phyloP scores from a whole-genome alignment of 2,113 vertebrate genomes.

The Bubo scandiacus region DNA sequence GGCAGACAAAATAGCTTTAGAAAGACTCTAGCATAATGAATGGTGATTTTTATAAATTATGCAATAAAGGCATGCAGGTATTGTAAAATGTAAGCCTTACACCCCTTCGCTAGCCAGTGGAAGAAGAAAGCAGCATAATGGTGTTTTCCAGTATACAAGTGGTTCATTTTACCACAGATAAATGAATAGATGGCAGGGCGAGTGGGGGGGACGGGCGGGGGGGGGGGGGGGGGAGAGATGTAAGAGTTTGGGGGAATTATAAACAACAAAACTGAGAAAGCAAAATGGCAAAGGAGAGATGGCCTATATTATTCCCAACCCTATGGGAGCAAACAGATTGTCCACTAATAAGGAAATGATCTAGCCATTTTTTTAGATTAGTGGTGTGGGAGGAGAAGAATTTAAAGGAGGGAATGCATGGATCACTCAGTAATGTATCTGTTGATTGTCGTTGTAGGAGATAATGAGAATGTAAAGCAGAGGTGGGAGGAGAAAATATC shows the following conservation, averaged over 20 bases:
- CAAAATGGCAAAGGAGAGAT: constrained; percentile 24
- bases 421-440: constrained; percentile 43
- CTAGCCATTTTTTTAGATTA: constrained; percentile 55
- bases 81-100: not conserved
- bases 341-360: constrained; percentile 62
- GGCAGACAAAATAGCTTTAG: constrained; percentile 18
- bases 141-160: constrained; percentile 4
- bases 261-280: constrained; percentile 5
- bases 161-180: constrained; percentile 9
- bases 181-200: not conserved
- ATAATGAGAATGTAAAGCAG: constrained; percentile 67
- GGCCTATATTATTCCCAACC: constrained; percentile 3
- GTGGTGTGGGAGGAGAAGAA: constrained; percentile 54
- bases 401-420: constrained; percentile 56
- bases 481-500: constrained; percentile 61
- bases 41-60: constrained; percentile 15
- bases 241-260: not conserved
- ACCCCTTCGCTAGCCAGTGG: not conserved
- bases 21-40: not conserved
- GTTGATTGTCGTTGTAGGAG: not conserved
- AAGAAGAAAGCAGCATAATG: not conserved
- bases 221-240: too few relatives aligned
- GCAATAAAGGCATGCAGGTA: not conserved
- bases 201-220: too few relatives aligned
- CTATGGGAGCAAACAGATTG: constrained; percentile 63